Evolutionary conservation across 2,797 vertebrate genomes (phyloP), one percentile per base, ranked within the genome.

Genomic region (Distichodus sexfasciatus): DNA sequence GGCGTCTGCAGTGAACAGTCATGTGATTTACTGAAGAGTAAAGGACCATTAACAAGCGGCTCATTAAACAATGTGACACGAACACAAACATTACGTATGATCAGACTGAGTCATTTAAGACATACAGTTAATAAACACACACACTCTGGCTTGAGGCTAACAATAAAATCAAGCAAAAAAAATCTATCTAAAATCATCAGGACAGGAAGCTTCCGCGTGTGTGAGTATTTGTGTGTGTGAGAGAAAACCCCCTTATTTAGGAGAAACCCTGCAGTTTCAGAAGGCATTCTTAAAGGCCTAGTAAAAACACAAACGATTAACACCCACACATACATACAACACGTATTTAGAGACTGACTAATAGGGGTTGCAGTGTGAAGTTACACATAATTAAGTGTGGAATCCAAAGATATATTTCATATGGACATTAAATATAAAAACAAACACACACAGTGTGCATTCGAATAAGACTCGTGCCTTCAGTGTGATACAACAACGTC

Each of bases 341-440:
- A 28, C 10, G 46, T 12, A n/a, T 21, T 69, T 46, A 60, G 50
- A 69, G 40, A 74, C 48, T 58, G 66, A 69, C 60, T 54, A 70
- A 61, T 36, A 47, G 38, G 67, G 10, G n/a, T 46, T 70, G 65
- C 29, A 38, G 67, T 64, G 54, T 60, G 31, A 53, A 12, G 28
- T 48, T 44, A 47, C 54, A 48, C 44, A 38, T 12, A 15, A 55
- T 63, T 53, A 62, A 47, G 21, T n/a, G n/a, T n/a, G 33, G 55
- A 31, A 31, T 21, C n/a, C n/a, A 1, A 31, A 41, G 36, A n/a
- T n/a, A n/a, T n/a, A n/a, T n/a, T n/a, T 38, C 38, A 26, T 6
- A 1, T 2, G 38, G 12, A 24, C 15, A 31, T 33, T 19, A 36
- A 14, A 57, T 57, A 23, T 35, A 38, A 12, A 57, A 10, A 57